phyloP scores from a whole-genome alignment of 2,888 invertebrate genomes.

The Phyllotreta cruciferae region DNA sequence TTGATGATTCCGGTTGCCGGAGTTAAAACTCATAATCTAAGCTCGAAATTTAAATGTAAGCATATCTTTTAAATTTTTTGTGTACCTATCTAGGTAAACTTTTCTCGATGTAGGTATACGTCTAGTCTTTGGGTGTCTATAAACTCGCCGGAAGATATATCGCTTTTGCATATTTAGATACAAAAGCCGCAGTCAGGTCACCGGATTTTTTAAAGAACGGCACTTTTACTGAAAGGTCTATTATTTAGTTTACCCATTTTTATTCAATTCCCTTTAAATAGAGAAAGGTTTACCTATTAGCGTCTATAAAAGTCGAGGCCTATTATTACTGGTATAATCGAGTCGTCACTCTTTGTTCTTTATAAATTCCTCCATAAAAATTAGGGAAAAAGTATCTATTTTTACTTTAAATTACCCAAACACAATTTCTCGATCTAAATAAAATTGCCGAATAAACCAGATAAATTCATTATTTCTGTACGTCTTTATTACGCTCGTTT shows the following conservation, averaged over 20 bases:
- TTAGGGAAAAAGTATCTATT: not conserved
- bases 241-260: conserved; percentile 11
- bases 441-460: too few species aligned
- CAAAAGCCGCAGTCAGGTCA: conserved; percentile 12
- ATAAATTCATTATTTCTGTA: not conserved
- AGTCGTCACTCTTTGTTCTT: not conserved
- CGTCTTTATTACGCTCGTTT: not conserved
- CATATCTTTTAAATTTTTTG: too few species aligned
- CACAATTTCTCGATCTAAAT: too few species aligned
- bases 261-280: not conserved
- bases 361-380: not conserved
- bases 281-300: conserved; percentile 6
- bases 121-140: conserved; percentile 13
- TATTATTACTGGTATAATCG: conserved; percentile 12
- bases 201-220: not conserved
- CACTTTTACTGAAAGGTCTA: conserved; percentile 3
- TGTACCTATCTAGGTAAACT: not conserved
- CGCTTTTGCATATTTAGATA: conserved; percentile 19
- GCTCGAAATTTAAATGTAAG: too few species aligned
- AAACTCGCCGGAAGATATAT: conserved; percentile 6
- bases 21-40: too few species aligned
- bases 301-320: not conserved
- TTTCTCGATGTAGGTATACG: conserved; percentile 12
- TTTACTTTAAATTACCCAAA: not conserved
- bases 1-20: too few species aligned